Evolutionary conservation across 1,140 invertebrate species (phyloP).

Genomic region (Apis laboriosa): DNA sequence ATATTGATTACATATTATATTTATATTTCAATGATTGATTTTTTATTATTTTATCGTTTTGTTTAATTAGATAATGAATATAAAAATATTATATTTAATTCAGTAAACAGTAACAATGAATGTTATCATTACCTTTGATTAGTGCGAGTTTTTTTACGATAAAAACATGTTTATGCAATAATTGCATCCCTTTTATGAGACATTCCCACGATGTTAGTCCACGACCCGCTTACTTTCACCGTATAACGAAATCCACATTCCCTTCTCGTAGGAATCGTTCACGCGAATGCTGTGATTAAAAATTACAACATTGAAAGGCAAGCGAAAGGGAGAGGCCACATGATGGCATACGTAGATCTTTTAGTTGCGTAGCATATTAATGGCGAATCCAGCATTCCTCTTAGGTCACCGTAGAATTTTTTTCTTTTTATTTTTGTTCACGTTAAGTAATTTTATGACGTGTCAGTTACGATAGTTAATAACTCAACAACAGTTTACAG

Average conservation of each 20-base stretch:
- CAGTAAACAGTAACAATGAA: neutral
- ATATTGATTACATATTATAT: too few relatives aligned
- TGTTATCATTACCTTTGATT: neutral
- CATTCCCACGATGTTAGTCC: neutral
- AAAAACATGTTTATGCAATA: neutral
- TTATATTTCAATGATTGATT: too few relatives aligned
- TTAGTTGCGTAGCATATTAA: constrained; percentile 31
- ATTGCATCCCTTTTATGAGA: neutral
- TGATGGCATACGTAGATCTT: constrained; percentile 28
- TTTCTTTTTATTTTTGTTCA: neutral
- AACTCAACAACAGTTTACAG: too few relatives aligned
- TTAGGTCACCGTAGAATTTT: constrained; percentile 10
- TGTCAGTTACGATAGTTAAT: neutral
- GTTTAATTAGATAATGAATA: too few relatives aligned
- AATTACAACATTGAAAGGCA: constrained; percentile 9
- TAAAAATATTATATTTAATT: too few relatives aligned
- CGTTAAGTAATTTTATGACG: neutral
- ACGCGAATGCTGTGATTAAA: constrained; percentile 29
- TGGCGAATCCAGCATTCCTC: constrained; percentile 30
- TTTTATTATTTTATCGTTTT: too few relatives aligned
- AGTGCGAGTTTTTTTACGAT: neutral
- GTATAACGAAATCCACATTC: neutral
- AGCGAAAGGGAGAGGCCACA: constrained; percentile 29
- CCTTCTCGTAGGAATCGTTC: constrained; percentile 4
- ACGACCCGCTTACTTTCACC: constrained; percentile 42